phyloP scores from a whole-genome alignment of 2,888 invertebrate genomes.

The Priocnemis perturbator region DNA sequence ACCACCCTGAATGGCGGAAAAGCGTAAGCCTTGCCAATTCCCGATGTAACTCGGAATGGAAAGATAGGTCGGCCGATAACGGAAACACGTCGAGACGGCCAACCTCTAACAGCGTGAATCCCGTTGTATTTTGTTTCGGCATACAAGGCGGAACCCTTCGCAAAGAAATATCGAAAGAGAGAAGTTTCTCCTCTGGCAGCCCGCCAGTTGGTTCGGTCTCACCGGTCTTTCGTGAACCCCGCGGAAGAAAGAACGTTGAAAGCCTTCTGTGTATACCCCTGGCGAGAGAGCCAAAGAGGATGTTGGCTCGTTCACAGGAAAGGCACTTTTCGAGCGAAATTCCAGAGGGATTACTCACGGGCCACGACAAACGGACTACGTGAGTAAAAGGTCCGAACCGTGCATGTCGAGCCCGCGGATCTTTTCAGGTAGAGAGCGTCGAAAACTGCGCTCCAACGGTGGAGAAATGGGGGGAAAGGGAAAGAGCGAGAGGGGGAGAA shows the following conservation, averaged over 20 bases:
- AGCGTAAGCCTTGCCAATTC: neutral
- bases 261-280: neutral
- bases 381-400: slow-evolving; percentile 29
- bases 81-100: slow-evolving; percentile 7
- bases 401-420: slow-evolving; percentile 4
- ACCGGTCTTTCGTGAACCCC: neutral
- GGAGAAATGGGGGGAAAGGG: slow-evolving; percentile 5
- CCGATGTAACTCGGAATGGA: neutral
- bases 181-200: slow-evolving; percentile 34
- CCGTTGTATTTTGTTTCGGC: too few species aligned
- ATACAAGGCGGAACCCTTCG: neutral
- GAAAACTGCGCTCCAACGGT: slow-evolving; percentile 25
- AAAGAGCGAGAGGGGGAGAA: too few species aligned
- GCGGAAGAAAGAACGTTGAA: slow-evolving; percentile 17
- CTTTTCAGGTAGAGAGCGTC: slow-evolving; percentile 35
- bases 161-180: slow-evolving; percentile 15
- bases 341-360: slow-evolving; percentile 61
- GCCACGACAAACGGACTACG: slow-evolving; percentile 29
- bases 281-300: slow-evolving; percentile 15
- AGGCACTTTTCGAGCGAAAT: slow-evolving; percentile 64
- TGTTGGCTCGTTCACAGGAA: slow-evolving; percentile 32
- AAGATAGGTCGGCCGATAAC: slow-evolving; percentile 14
- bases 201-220: slow-evolving; percentile 9
- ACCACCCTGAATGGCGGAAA: neutral
- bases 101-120: slow-evolving; percentile 2